Evolutionary conservation across 2,797 vertebrate species (phyloP), one percentile per base, ranked within the genome.

Genomic region (Eulemur mongoz): DNA sequence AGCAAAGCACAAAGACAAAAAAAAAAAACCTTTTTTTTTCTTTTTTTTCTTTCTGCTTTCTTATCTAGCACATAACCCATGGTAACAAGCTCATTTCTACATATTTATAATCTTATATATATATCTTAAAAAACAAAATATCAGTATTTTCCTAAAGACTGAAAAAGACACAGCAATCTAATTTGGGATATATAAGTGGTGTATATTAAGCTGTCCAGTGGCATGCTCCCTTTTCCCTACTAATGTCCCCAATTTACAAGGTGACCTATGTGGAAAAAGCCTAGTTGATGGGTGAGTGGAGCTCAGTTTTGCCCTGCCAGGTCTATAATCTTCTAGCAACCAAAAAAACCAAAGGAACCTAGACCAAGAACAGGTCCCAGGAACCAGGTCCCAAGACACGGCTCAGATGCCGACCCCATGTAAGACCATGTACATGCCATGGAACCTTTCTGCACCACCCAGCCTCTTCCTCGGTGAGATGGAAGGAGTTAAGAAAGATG

Each of bases 101-200:
- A 30, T 93, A 79, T 69, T 12, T 50, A 38, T 45, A 92, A 92
- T 59, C 59, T 48, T 40, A 54, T 20, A 6, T 65, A 6, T 65
- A 17, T 40, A 72, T 32, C 45, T 92, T 82, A 96, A 91, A 91
- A 93, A 59, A 79, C 7, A 73, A 86, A 91, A 52, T 67, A 73
- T 72, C 80, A 83, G 80, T 48, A 50, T 84, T 89, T 65, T 81
- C 61, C 84, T 52, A 75, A 76, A 50, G 38, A 80, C 40, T 12
- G 72, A 61, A 89, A 93, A 89, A 92, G 22, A 12, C 4, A 76
- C 10, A 80, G 35, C 48, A 57, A 59, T 79, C 57, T 76, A 12
- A 85, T 43, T 9, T 79, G 32, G 23, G 23, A 52, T 23, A 32
- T 43, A 40, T 2, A 38, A 25, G 25, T 85, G 20, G 7, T 18